Base-by-base conservation (phyloP, 2,888 invertebrate species). In the Rhodophaea formosa region DNA sequence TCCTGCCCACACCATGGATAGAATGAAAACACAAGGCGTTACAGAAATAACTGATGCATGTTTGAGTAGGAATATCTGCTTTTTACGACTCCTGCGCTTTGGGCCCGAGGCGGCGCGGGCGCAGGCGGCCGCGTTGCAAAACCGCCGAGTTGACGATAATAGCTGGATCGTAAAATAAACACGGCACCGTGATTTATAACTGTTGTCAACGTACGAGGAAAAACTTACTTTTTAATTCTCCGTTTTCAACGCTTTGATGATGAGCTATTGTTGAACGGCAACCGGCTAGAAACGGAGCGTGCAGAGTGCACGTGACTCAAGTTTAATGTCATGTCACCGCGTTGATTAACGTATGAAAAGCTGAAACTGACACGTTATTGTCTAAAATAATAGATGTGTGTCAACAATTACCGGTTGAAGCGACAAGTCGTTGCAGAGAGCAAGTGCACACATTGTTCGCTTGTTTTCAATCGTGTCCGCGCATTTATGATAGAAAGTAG, bases 161-260 rank as follows among this genome's bases (percentile, higher is more conserved):
- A 88, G 85, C 85, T 74, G 70, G 80, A 84, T 86, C 84, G 84
- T 88, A 86, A 88, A 88, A 85, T 84, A 88, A 88, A 87, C 86
- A 84, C 84, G 70, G 78, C 72, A 72, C 80, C 67, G 77, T 86
- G 87, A 86, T 88, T 88, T 87, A 88, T 79, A 82, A 73, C 82
- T 71, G 76, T 73, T 84, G 85, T 86, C 88, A 84, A 83, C 82
- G 67, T 69, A 75, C 71, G 79, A 81, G 79, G 84, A 85, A 86
- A 84, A 84, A 80, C 81, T 77, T 72, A 77, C 76, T 82, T 79
- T 84, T 85, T 84, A 81, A 83, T 83, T 80, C 78, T 78, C 71
- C 62, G 72, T 73, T 83, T 82, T 80, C 77, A 77, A 76, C 79
- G 74, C 82, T 82, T 83, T 84, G 83, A 84, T 81, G 79, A 82